Evolutionary conservation across 2,888 invertebrate species (phyloP).

Genomic region (Melangyna quadrimaculata): DNA sequence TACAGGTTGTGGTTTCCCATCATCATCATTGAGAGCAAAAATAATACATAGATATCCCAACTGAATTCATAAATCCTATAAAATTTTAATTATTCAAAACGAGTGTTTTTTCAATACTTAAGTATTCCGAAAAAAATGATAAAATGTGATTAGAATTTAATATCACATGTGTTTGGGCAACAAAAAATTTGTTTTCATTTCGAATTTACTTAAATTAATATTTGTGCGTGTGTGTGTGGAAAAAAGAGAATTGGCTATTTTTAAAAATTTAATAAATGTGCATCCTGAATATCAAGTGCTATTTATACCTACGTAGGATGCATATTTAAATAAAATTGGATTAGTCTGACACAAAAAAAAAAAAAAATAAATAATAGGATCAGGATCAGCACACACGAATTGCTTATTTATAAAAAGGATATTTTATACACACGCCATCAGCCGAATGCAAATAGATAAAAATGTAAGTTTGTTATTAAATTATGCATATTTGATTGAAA

Average conservation of each 20-base stretch:
- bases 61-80: not conserved
- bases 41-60: not conserved
- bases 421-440: not conserved
- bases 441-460: not conserved
- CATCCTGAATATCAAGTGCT: slow-evolving; percentile 3
- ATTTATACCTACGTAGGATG: not conserved
- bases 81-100: slow-evolving; percentile 6
- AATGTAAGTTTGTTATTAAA: slow-evolving; percentile 17
- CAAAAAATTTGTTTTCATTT: not conserved
- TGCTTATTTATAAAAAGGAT: slow-evolving; percentile 17
- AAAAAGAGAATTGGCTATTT: not conserved
- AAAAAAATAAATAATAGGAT: not conserved
- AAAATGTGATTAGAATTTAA: not conserved
- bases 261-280: not conserved
- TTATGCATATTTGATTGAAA: not conserved
- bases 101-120: not conserved
- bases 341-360: not conserved
- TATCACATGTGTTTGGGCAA: not conserved
- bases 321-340: slow-evolving; percentile 10
- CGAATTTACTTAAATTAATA: not conserved
- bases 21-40: not conserved
- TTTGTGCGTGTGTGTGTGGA: not conserved
- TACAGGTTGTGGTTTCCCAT: slow-evolving; percentile 3
- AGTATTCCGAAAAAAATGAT: not conserved
- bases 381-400: not conserved